Percentiles rank a stretch among this genome's conserved stretches.
phyloP scores from a whole-genome alignment of 1,140 invertebrate species.

The Camponotus pennsylvanicus region DNA sequence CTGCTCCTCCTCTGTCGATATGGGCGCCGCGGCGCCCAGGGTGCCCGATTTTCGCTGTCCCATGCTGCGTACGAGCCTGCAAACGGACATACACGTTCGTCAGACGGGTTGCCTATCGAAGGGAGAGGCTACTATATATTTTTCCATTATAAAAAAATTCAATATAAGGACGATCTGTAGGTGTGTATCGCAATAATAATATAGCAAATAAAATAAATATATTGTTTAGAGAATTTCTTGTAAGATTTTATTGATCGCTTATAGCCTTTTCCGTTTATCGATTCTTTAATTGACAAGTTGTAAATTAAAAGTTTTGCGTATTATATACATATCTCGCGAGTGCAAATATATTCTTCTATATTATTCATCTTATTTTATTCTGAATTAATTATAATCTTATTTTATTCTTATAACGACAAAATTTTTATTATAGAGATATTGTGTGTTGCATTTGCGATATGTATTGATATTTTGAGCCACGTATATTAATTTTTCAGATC shows the following conservation, averaged over 20 bases:
- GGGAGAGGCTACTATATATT: neutral
- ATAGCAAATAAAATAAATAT: neutral
- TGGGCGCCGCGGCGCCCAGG: conserved; percentile 67
- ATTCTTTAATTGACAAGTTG: neutral
- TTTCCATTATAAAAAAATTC: neutral
- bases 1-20: conserved; percentile 77
- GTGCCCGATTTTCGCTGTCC: conserved; percentile 79
- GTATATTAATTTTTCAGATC: neutral
- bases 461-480: neutral
- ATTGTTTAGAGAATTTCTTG: neutral
- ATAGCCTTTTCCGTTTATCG: neutral
- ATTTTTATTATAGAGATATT: neutral
- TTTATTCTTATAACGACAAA: neutral
- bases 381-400: neutral
- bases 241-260: neutral
- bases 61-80: conserved; percentile 79
- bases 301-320: neutral
- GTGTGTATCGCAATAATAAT: neutral
- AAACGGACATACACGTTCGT: conserved; percentile 66
- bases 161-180: neutral
- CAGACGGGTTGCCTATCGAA: conserved; percentile 50
- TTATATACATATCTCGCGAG: neutral
- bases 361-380: neutral
- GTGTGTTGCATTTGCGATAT: neutral
- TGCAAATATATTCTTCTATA: neutral